Evolutionary conservation across 2,113 vertebrate genomes (phyloP), one percentile per base, ranked within the genome.

Genomic region (Vicugna pacos): DNA sequence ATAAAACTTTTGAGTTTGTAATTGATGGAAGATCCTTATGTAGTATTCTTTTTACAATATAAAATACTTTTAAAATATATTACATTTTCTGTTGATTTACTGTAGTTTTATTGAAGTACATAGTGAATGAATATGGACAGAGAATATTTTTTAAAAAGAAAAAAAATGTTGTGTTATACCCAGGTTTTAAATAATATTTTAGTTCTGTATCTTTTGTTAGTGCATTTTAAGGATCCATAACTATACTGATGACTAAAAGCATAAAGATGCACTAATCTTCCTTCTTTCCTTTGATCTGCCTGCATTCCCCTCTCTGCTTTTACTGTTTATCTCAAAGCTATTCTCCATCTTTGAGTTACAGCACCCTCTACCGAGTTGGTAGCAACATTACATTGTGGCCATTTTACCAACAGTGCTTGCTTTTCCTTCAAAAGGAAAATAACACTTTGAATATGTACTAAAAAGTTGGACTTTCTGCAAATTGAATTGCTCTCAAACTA

Each of bases 111-210:
- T 14, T 48, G 26, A 42, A 46, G 22, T 82, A 17, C 50, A 77
- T 22, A 46, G 46, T 12, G 4, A 92, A 28, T 70, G 75, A 94
- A 80, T 73, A 48, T 26, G 42, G 28, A 73, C 26, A 67, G 20
- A 35, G 35, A 69, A 35, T 72, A 70, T 76, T 77, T 89, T 69
- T 58, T 65, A 13, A 52, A 67, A 54, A 16, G 48, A 9, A 75
- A 91, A 79, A 80, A 86, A 95, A 76, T 24, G 16, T n/a, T 20
- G 1, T 54, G 20, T 93, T 75, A 54, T 17, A 48, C 26, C 14
- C 26, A 32, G 24, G 12, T 65, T 87, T 85, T 77, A 93, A 95
- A 64, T 52, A 76, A 60, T 72, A 85, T 50, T 91, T 94, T 65
- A 83, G 64, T 16, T 84, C 28, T 86, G 22, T 79, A 28, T 73